Evolutionary conservation across 2,888 invertebrate species (phyloP), one percentile per base, ranked within the genome.

Genomic region (Apodemia duryi): DNA sequence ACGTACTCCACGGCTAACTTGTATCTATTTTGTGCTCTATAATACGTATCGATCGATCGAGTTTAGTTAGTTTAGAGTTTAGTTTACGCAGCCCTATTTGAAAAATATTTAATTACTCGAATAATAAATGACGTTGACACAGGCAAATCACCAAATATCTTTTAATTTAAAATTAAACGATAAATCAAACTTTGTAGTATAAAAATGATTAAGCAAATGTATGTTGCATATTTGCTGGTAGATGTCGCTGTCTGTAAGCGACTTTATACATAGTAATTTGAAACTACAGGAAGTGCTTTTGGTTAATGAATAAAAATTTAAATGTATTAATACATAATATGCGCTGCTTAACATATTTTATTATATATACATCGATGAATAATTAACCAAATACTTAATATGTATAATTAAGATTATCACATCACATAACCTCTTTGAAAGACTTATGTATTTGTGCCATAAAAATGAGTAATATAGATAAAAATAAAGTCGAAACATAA

Each of bases 331-430:
- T 29, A 57, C 57, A 57, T 29, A 57, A 32, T 32, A 57, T 57
- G 29, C 13, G 32, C 13, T 32, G 13, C 57, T 57, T 57, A 57
- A 32, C 57, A 46, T 64, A 46, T 43, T 57, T 60, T 46, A n/a
- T 43, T 49, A 60, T 46, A 46, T 49, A 60, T 46, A 46, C 29
- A 43, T 43, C 46, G 38, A 49, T 28, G 61, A 57, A 51, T 61
- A 35, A 28, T 21, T 61, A 65, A 64, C 43, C n/a, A 6, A 43
- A 11, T 61, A 61, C 61, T 49, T 49, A 64, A 64, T 7, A 35
- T 38, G 49, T 35, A 49, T 65, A 46, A 61, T 61, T 49, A 61
- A 32, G 38, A 38, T 38, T 46, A 46, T 46, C 46, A 46, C 2
- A 46, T 46, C 6, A 46, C 6, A 6, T 46, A 6, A 46, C 13